Conservation (phyloP, 1,140 invertebrate species). For the Drosophila funebris region DNA sequence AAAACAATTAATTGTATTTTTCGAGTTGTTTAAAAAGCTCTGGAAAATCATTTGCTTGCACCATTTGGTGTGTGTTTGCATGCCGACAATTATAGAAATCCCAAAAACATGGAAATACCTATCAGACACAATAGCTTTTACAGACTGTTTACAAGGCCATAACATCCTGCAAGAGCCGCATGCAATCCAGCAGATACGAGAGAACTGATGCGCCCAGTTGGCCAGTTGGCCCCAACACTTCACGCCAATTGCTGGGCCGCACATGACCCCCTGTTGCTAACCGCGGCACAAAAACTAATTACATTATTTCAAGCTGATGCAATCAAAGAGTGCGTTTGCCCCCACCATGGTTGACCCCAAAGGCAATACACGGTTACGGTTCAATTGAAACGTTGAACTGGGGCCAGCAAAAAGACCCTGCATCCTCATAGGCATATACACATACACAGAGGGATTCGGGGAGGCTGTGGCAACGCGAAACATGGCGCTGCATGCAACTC, state of each 20-base stretch:
- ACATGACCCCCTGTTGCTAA: slow-evolving; percentile 29
- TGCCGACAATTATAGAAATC: slow-evolving; percentile 16
- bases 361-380: slow-evolving; percentile 68
- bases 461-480: slow-evolving; percentile 32
- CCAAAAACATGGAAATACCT: not conserved
- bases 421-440: not conserved
- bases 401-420: slow-evolving; percentile 20
- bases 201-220: slow-evolving; percentile 1
- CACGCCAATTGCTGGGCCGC: slow-evolving; percentile 38
- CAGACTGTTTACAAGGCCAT: slow-evolving; percentile 21
- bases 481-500: slow-evolving; percentile 74
- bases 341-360: slow-evolving; percentile 38
- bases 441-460: not conserved
- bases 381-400: slow-evolving; percentile 65
- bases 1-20: too few relatives aligned
- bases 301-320: slow-evolving; percentile 80
- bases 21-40: not conserved
- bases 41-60: not conserved
- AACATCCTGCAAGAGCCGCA: not conserved
- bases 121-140: slow-evolving; percentile 14
- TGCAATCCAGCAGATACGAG: slow-evolving; percentile 13
- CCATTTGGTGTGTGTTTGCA: not conserved
- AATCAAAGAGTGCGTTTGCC: slow-evolving; percentile 71
- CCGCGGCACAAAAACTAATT: slow-evolving; percentile 75
- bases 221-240: slow-evolving; percentile 22